phyloP scores from a whole-genome alignment of 2,888 invertebrate genomes.

The Andrena camellia region DNA sequence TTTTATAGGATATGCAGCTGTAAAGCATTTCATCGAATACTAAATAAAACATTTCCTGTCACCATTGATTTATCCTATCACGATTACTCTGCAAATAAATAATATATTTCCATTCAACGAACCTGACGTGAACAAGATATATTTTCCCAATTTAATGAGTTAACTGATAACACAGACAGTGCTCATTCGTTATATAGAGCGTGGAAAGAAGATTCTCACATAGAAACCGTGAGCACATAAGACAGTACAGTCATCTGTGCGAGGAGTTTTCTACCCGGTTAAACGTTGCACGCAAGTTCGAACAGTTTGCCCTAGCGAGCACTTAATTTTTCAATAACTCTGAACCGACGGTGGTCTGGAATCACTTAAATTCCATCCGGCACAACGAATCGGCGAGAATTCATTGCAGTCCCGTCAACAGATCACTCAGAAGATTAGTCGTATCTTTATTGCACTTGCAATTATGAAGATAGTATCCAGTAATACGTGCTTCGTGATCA shows the following conservation, averaged over 20 bases:
- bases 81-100: neutral
- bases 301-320: neutral
- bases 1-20: neutral
- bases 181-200: no score
- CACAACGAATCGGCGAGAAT: constrained; percentile 39
- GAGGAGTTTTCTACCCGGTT: neutral
- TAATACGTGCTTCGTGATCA: constrained; percentile 34
- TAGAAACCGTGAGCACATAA: no score
- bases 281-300: neutral
- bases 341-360: neutral
- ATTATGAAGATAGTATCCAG: constrained; percentile 43
- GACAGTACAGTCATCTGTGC: no score
- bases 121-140: neutral
- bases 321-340: constrained; percentile 28
- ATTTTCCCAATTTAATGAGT: no score
- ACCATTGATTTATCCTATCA: neutral
- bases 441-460: constrained; percentile 42
- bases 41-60: neutral
- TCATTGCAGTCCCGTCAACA: constrained; percentile 18
- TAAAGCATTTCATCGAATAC: neutral
- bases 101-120: neutral
- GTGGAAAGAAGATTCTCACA: no score
- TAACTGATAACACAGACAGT: no score
- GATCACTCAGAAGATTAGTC: constrained; percentile 39
- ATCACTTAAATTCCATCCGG: constrained; percentile 7